phyloP scores from a whole-genome alignment of 1,140 invertebrate species.

The Samia ricini region DNA sequence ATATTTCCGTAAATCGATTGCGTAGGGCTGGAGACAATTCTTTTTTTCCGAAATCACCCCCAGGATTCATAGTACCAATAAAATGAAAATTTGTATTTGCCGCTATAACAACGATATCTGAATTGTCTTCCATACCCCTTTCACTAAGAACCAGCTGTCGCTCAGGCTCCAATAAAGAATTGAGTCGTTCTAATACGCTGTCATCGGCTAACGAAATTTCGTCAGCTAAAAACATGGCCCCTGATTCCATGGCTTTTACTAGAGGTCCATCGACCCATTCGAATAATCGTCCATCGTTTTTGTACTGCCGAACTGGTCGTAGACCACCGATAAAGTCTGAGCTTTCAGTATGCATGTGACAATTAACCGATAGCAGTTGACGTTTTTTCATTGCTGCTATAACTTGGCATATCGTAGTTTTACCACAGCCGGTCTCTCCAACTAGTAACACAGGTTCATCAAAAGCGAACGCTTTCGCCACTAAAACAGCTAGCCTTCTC shows the following conservation, averaged over 20 bases:
- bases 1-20: constrained; percentile 99
- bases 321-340: constrained; percentile 98
- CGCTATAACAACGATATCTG: constrained; percentile 80
- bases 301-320: constrained; percentile 89
- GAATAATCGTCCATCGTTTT: constrained; percentile 85
- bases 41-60: constrained; percentile 99
- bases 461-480: constrained; percentile 93
- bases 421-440: constrained; percentile 99
- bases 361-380: constrained; percentile 91
- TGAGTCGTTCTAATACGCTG: constrained; percentile 97
- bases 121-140: constrained; percentile 83
- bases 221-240: constrained; percentile 95
- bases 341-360: constrained; percentile 99
- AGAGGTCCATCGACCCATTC: constrained; percentile 99
- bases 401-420: constrained; percentile 97
- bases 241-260: constrained; percentile 92
- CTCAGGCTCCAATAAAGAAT: constrained; percentile 97
- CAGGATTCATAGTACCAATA: constrained; percentile 99
- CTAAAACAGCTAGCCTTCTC: constrained; percentile 93
- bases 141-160: constrained; percentile 94
- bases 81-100: constrained; percentile 92
- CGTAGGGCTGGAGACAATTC: constrained; percentile 98
- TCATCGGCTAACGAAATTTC: constrained; percentile 99
- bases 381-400: constrained; percentile 84
- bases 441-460: constrained; percentile 97